Percentiles rank a stretch among this genome's conserved stretches.
Evolutionary conservation across 2,888 invertebrate species (phyloP).

Genomic region (Tiphia femorata): DNA sequence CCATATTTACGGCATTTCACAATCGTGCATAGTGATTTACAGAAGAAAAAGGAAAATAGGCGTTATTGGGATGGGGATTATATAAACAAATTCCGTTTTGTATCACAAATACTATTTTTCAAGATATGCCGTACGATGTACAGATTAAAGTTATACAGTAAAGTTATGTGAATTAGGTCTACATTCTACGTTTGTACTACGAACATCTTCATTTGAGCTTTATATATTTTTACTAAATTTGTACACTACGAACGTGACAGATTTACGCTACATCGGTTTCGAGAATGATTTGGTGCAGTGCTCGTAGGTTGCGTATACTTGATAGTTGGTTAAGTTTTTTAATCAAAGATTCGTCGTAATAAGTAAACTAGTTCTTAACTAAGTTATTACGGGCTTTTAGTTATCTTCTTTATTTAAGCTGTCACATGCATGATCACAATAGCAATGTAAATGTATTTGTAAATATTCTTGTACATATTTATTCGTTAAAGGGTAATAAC

Average conservation of each 20-base stretch:
- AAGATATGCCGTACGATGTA: not conserved
- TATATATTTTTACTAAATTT: too few relatives aligned
- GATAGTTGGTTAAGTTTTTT: constrained; percentile 52
- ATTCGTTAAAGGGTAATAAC: constrained; percentile 40
- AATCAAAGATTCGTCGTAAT: constrained; percentile 61
- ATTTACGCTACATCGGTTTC: too few relatives aligned
- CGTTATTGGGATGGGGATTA: too few relatives aligned
- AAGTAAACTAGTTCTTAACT: constrained; percentile 56
- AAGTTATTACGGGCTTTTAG: constrained; percentile 57
- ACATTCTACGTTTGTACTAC: not conserved
- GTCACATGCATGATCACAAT: constrained; percentile 32
- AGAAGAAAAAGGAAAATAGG: too few relatives aligned
- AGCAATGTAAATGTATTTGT: constrained; percentile 56
- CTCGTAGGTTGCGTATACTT: constrained; percentile 39
- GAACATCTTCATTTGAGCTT: too few relatives aligned
- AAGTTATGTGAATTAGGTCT: not conserved
- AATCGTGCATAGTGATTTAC: not conserved
- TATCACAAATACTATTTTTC: constrained; percentile 1
- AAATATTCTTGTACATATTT: constrained; percentile 61
- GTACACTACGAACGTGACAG: too few relatives aligned
- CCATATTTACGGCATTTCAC: constrained; percentile 10
- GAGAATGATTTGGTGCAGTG: constrained; percentile 22
- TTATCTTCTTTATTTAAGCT: constrained; percentile 54
- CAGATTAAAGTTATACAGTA: not conserved
- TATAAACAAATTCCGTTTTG: not conserved